Conservation (phyloP, 2,797 vertebrate species). For the Enteromius thamalakanensis region DNA sequence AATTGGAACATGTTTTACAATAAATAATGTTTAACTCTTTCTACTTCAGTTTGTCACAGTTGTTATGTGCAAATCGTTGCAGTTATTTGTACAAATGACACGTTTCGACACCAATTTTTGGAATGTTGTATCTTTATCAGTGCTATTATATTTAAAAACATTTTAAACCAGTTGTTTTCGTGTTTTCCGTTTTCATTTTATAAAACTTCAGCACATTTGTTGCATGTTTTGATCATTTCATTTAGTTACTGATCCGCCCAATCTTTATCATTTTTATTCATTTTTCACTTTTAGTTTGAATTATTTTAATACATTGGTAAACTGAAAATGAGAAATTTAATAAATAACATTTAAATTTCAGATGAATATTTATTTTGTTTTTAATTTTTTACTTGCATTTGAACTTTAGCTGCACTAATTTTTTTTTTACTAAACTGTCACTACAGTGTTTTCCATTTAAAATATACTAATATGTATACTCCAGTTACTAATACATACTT, state of each 20-base stretch:
- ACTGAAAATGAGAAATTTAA: not conserved
- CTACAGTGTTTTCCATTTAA: not conserved
- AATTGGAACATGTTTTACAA: not conserved
- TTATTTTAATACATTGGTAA: not conserved
- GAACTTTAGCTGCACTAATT: not conserved
- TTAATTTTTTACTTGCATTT: not conserved
- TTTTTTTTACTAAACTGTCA: not conserved
- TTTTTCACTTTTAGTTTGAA: not conserved
- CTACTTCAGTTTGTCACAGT: not conserved
- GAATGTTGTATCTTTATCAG: not conserved
- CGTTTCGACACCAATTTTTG: not conserved
- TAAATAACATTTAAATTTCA: no score
- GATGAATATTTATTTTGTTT: not conserved
- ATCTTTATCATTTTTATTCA: not conserved
- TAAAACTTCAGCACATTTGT: not conserved
- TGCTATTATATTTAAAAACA: not conserved
- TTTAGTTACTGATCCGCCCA: no score
- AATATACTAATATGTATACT: not conserved
- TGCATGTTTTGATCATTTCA: no score
- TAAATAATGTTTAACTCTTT: not conserved
- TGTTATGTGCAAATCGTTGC: not conserved
- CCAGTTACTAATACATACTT: not conserved
- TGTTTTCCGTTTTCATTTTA: not conserved
- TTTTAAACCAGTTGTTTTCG: not conserved
- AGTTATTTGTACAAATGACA: not conserved